Percentiles rank a stretch among this genome's conserved stretches.
phyloP scores from a whole-genome alignment of 2,888 invertebrate species.

The Luffia ferchaultella region DNA sequence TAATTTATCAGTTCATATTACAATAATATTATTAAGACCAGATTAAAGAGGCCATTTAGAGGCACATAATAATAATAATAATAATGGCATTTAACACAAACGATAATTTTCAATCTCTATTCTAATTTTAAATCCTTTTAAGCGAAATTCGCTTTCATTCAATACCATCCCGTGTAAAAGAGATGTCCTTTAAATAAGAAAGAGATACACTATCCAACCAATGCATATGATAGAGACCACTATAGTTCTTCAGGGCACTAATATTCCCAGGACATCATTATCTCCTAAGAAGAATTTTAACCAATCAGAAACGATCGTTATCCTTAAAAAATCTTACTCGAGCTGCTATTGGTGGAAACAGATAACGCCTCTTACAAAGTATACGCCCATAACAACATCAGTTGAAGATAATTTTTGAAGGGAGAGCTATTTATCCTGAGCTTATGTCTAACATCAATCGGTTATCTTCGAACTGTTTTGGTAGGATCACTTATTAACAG shows the following conservation, averaged over 20 bases:
- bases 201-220: slow-evolving; percentile 25
- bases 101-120: too few species aligned
- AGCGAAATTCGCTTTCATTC: background rate
- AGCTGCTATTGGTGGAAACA: slow-evolving; percentile 40
- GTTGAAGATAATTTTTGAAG: slow-evolving; percentile 38
- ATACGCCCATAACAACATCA: slow-evolving; percentile 42
- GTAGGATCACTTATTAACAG: too few species aligned
- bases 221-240: background rate
- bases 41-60: too few species aligned
- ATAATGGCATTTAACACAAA: too few species aligned
- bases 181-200: slow-evolving; percentile 17
- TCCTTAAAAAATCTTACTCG: slow-evolving; percentile 55
- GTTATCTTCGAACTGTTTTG: too few species aligned
- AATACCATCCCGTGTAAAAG: background rate
- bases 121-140: too few species aligned
- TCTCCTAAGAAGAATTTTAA: slow-evolving; percentile 24
- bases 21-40: too few species aligned
- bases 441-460: background rate
- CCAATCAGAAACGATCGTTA: slow-evolving; percentile 40
- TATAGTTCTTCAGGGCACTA: slow-evolving; percentile 12
- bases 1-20: too few species aligned
- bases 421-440: slow-evolving; percentile 17
- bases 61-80: too few species aligned
- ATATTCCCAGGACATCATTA: slow-evolving; percentile 40
- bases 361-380: slow-evolving; percentile 41